Base-by-base conservation (phyloP, 2,113 vertebrate genomes). In the Sinocyclocheilus anshuiensis region DNA sequence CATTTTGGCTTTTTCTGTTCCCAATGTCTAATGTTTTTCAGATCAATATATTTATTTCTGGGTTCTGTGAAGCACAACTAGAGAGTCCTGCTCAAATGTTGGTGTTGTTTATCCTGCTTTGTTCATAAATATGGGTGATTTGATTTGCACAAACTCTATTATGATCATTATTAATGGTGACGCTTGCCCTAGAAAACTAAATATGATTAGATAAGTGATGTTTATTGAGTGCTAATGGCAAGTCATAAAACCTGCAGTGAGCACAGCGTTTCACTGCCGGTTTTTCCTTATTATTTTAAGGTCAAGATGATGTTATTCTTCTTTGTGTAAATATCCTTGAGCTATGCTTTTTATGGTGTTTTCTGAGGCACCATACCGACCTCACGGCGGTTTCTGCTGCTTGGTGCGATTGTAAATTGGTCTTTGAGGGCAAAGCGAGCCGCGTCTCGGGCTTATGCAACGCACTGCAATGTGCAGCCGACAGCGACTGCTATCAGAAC, bases 391-490 rank as follows among this genome's bases (percentile, higher is more conserved):
- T 74, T 89, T 65, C 55, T 87, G 61, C 48, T 71, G 29, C 77
- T 59, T 29, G 50, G 36, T 29, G 29, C 72, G 61, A 16, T 24
- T 53, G 74, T 85, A 81, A 86, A 90, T 67, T 61, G 77, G 84
- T 72, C 59, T 88, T n/a, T 50, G 90, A 65, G 39, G 78, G 67
- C 45, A 24, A 83, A 86, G 50, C 87, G n/a, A 29, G 77, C 67
- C 57, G 36, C 81, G 85, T 76, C 79, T 22, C 13, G 50, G 87
- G 89, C 92, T 95, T 94, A 93, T 88, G 93, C 92, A 94, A 94
- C 87, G 86, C 55, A 45, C 81, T 91, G 91, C 88, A 93, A 93
- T 77, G 61, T 76, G 91, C 82, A 87, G 88, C 86, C 82, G 89
- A 86, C 86, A 89, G 87, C 33, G 22, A 29, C 77, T n/a, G n/a